A percentile compares a stretch with the other conserved stretches of the same genome.
Conservation (phyloP, 2,113 vertebrate species). For the Echinops telfairi region DNA sequence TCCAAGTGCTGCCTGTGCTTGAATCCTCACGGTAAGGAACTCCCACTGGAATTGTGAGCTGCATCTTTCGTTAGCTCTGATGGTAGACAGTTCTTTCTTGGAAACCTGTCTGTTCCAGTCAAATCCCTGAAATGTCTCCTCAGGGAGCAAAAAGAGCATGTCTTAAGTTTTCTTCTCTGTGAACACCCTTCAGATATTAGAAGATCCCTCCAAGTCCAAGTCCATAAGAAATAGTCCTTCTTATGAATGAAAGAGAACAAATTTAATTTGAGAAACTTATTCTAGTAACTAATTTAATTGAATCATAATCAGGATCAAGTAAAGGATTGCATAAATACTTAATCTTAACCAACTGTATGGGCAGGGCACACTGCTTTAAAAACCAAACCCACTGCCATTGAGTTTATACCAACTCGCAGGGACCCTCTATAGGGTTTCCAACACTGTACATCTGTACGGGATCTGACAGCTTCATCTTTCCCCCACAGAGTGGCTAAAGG, state of each 20-base stretch:
- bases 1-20: neutral
- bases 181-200: neutral
- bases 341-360: neutral
- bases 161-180: neutral
- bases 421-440: no score
- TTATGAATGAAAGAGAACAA: conserved; percentile 25
- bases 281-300: neutral
- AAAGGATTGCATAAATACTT: neutral
- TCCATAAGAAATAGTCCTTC: conserved; percentile 39
- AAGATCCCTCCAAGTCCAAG: neutral
- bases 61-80: neutral
- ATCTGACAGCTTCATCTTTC: no score
- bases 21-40: neutral
- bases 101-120: neutral
- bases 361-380: neutral
- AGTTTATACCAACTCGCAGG: no score
- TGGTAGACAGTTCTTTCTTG: neutral
- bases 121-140: neutral
- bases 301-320: conserved; percentile 25
- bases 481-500: no score
- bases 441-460: no score
- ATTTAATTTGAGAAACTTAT: conserved; percentile 31
- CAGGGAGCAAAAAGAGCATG: neutral
- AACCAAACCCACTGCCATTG: no score
- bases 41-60: neutral